Evolutionary conservation across 2,113 vertebrate species (phyloP), one percentile per base, ranked within the genome.

Genomic region (Suncus etruscus): DNA sequence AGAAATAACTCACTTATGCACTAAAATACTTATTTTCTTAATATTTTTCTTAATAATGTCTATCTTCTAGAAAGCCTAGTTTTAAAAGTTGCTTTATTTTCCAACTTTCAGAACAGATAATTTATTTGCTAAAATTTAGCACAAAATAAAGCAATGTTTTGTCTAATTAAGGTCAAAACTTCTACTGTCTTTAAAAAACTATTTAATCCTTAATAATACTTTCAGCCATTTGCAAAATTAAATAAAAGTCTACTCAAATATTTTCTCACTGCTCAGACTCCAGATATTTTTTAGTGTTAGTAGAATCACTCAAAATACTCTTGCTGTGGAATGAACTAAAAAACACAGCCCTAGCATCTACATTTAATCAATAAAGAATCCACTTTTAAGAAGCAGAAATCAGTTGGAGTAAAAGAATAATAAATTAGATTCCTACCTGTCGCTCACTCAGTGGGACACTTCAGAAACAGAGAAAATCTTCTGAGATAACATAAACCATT

Each of bases 351-450:
- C 11, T 81, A 77, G 70, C 20, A 75, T 84, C 74, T 87, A 91
- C 83, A 74, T 87, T 81, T 51, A 66, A 77, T 48, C 39, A 75
- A 88, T 84, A 47, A 3, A 74, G 78, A 70, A 15, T 74, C 0
- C 68, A 92, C 85, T 95, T 86, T 91, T 4, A 86, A 92, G 65
- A 87, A 93, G 87, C 5, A 89, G 63, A 89, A 86, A 89, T 32
- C 82, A 89, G 12, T 92, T 93, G 22, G 10, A 84, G 54, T 58
- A 70, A 76, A 82, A 58, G 31, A 20, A 10, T 25, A 12, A 79
- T 68, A 96, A 91, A 76, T 87, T 73, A 93, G 66, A 77, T 82
- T 96, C 92, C 51, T 98, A 98, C 98, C 98, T 97, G 96, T 11
- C 89, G 8, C 51, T 11, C 66, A 27, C 91, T 96, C 79, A 48